A percentile compares a stretch with the other conserved stretches of the same genome.
Evolutionary conservation across 2,888 invertebrate genomes (phyloP).

Genomic region (Phasia obesa): DNA sequence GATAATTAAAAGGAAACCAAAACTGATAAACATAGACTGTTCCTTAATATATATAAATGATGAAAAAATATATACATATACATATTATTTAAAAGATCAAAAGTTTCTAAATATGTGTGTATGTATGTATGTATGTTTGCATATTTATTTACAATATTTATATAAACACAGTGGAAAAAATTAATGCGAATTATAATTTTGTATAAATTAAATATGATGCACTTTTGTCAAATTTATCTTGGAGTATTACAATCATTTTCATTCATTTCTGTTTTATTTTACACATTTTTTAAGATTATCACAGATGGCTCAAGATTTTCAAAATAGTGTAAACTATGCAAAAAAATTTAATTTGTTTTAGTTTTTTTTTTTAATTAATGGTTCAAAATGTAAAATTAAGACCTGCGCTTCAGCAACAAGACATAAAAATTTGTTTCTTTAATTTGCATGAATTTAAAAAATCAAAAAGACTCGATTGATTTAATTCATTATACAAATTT

Average conservation of each 20-base stretch:
- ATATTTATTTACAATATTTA: neutral
- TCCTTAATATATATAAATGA: conserved; percentile 1
- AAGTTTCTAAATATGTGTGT: neutral
- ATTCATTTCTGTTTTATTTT: conserved; percentile 58
- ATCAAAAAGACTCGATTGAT: too few species aligned
- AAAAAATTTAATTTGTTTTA: conserved; percentile 55
- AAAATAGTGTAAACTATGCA: conserved; percentile 64
- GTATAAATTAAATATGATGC: conserved; percentile 28
- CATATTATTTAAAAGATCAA: neutral
- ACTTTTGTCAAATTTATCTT: conserved; percentile 31
- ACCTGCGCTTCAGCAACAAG: too few species aligned
- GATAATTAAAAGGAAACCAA: conserved; percentile 11
- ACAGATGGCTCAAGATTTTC: conserved; percentile 70
- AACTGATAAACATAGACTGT: conserved; percentile 2
- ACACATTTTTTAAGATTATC: conserved; percentile 62
- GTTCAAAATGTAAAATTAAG: conserved; percentile 6
- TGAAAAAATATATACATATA: neutral
- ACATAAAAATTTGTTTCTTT: too few species aligned
- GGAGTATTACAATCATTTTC: conserved; percentile 49
- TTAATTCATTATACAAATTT: too few species aligned
- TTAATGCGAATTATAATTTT: conserved; percentile 44
- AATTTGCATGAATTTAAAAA: too few species aligned
- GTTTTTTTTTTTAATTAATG: conserved; percentile 8
- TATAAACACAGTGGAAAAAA: conserved; percentile 8
- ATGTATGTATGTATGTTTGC: too few species aligned